These are phyloP conservation scores for Montipora cactus DNA, from an alignment of 64 coral and sea anemone species.

Conservation along the genomic window DNA sequence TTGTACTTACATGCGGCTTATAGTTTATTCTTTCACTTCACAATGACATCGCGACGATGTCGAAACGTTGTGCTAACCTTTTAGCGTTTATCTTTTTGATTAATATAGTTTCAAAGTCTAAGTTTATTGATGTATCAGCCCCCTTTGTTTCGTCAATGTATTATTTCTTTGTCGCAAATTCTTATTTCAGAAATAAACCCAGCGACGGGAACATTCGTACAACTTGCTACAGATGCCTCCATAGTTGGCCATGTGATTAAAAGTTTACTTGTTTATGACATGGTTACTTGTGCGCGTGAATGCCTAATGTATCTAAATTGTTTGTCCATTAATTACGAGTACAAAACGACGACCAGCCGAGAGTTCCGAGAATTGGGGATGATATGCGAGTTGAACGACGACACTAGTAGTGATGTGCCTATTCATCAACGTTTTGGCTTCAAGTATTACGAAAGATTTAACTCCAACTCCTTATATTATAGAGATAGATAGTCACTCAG, in stretches of 20 bases:
- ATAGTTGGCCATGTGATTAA: slow-evolving; percentile 21
- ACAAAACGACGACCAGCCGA: background rate
- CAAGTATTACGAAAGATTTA: slow-evolving; percentile 64
- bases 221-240: slow-evolving; percentile 6
- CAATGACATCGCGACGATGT: too few species aligned
- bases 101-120: too few species aligned
- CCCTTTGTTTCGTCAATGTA: too few species aligned
- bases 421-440: slow-evolving; percentile 5
- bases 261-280: slow-evolving; percentile 63
- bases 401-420: background rate
- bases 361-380: slow-evolving; percentile 2
- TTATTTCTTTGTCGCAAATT: background rate
- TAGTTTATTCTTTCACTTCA: too few species aligned
- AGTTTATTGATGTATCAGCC: too few species aligned
- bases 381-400: slow-evolving; percentile 53
- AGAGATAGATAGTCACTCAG: too few species aligned
- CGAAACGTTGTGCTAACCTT: too few species aligned
- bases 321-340: slow-evolving; percentile 60
- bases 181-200: slow-evolving; percentile 25
- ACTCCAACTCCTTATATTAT: too few species aligned
- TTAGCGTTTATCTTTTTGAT: too few species aligned
- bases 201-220: slow-evolving; percentile 1
- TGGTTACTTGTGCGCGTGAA: slow-evolving; percentile 63
- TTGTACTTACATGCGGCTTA: too few species aligned
- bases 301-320: slow-evolving; percentile 56